phyloP scores from a whole-genome alignment of 2,113 vertebrate genomes.

The Menidia beryllina region DNA sequence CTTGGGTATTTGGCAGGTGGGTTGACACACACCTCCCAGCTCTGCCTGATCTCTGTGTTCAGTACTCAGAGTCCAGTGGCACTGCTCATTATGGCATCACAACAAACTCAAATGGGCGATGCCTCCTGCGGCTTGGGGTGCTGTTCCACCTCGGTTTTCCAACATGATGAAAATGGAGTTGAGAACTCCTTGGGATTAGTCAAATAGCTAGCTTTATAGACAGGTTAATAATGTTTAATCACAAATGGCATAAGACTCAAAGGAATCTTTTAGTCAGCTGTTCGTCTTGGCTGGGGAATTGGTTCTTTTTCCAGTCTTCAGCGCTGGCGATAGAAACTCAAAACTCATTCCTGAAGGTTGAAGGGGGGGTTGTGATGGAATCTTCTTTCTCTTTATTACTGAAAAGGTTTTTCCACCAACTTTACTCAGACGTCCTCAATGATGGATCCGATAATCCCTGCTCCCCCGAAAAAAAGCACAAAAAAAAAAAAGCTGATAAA shows the following conservation, averaged over 20 bases:
- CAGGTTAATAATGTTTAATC: neutral
- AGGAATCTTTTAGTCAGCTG: slow-evolving; percentile 5
- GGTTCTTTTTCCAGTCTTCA: slow-evolving; percentile 14
- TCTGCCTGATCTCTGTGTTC: slow-evolving; percentile 25
- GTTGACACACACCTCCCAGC: neutral
- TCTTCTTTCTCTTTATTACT: neutral
- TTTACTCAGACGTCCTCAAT: neutral
- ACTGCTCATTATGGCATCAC: slow-evolving; percentile 41
- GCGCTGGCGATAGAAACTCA: slow-evolving; percentile 1
- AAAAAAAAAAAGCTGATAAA: neutral
- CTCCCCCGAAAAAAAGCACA: too few species aligned
- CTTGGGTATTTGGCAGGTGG: neutral
- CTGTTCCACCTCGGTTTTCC: slow-evolving; percentile 24
- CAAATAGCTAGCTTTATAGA: neutral
- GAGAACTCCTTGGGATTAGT: slow-evolving; percentile 4
- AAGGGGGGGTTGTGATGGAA: too few species aligned
- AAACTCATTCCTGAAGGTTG: neutral
- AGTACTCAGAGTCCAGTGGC: slow-evolving; percentile 50
- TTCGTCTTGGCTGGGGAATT: slow-evolving; percentile 16
- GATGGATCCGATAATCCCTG: neutral
- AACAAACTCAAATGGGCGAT: slow-evolving; percentile 16
- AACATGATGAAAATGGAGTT: slow-evolving; percentile 35
- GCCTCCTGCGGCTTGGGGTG: slow-evolving; percentile 19
- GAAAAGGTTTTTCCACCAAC: neutral
- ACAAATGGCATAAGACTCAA: slow-evolving; percentile 4